phyloP scores from a whole-genome alignment of 2,113 vertebrate genomes.

The Psophia crepitans region DNA sequence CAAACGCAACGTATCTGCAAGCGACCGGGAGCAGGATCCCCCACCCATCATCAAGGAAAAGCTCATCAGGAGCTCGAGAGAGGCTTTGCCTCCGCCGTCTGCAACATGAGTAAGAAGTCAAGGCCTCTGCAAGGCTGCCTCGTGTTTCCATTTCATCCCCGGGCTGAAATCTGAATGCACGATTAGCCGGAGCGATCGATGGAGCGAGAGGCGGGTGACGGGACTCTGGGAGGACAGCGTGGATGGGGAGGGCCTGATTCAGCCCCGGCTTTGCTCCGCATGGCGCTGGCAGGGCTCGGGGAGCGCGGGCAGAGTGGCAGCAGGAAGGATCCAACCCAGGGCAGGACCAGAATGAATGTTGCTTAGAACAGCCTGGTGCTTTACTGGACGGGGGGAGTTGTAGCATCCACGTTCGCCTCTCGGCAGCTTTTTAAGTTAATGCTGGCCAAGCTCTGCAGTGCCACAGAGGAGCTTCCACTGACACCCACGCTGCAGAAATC shows the following conservation, averaged over 20 bases:
- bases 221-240: background rate
- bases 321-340: fast-evolving
- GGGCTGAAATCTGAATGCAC: background rate
- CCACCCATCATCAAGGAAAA: background rate
- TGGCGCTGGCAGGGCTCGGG: fast-evolving
- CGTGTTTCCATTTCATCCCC: background rate
- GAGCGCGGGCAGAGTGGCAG: background rate
- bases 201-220: background rate
- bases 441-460: background rate
- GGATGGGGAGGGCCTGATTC: background rate
- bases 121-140: background rate
- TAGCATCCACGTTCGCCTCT: background rate
- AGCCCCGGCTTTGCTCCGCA: background rate
- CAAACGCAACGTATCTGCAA: background rate
- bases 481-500: background rate
- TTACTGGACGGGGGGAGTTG: too few relatives aligned
- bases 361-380: fast-evolving
- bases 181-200: background rate
- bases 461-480: background rate
- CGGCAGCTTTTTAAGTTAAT: background rate
- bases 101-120: background rate
- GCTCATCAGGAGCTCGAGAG: background rate
- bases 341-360: background rate
- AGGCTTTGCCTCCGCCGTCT: background rate
- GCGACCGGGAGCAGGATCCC: background rate